Evolutionary conservation across 2,113 vertebrate species (phyloP).

Genomic region (Peucedramus taeniatus): DNA sequence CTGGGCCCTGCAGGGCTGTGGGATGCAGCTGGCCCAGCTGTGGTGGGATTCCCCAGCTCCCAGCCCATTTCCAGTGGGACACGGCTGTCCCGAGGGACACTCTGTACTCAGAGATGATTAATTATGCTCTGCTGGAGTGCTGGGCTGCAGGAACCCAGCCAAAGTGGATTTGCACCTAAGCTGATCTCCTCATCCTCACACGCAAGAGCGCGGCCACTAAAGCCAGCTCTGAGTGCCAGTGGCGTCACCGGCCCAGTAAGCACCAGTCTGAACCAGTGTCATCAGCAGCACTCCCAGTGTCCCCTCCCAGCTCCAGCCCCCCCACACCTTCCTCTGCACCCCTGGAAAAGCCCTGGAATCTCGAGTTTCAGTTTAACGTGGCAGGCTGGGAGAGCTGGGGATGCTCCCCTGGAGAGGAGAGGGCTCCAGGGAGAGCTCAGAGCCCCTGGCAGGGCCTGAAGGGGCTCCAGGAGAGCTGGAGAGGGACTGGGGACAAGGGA

Average conservation of each 20-base stretch:
- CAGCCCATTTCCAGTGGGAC: accelerated
- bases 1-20: background rate
- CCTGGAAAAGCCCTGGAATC: accelerated
- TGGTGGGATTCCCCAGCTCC: accelerated
- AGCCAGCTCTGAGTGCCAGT: background rate
- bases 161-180: slow-evolving; percentile 47
- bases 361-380: accelerated
- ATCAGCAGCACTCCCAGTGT: accelerated
- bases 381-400: background rate
- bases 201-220: background rate
- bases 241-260: background rate
- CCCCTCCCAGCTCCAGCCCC: background rate
- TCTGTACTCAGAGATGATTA: background rate
- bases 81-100: background rate
- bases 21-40: background rate
- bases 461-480: background rate
- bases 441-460: background rate
- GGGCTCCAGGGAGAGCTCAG: background rate
- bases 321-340: background rate
- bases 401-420: accelerated
- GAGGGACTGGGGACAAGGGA: background rate
- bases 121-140: background rate
- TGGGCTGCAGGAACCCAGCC: background rate
- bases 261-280: accelerated
- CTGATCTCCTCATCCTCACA: background rate